Conservation (phyloP, 2,888 invertebrate genomes). For the Fissipunctia ypsillon region DNA sequence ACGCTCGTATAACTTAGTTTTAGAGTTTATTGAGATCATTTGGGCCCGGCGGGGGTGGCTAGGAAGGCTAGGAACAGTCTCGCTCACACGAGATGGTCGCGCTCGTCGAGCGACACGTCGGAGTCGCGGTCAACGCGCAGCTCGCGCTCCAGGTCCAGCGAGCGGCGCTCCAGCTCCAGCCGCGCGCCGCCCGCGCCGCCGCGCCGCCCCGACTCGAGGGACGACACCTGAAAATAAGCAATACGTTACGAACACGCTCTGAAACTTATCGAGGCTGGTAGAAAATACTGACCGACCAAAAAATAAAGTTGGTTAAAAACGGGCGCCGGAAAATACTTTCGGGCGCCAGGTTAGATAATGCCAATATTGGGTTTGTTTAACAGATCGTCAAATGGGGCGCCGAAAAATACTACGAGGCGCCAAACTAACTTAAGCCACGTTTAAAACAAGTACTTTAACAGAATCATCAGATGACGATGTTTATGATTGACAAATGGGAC, state of each 20-base stretch:
- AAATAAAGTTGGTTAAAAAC: not conserved
- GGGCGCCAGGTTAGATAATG: not conserved
- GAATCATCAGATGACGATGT: not conserved
- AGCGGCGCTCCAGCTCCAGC: conserved; percentile 87
- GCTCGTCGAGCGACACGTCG: conserved; percentile 87
- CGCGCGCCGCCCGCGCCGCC: conserved; percentile 76
- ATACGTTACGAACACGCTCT: not conserved
- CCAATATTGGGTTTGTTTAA: not conserved
- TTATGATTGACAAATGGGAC: not conserved
- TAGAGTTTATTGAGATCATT: conserved; percentile 90
- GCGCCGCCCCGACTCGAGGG: conserved; percentile 83
- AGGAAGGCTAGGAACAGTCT: conserved; percentile 9
- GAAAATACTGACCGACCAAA: not conserved
- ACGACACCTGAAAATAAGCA: conserved; percentile 80
- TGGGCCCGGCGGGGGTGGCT: conserved; percentile 37
- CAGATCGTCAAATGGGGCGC: not conserved
- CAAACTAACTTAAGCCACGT: not conserved
- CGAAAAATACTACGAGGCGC: not conserved
- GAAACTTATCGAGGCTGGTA: not conserved
- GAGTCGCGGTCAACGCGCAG: conserved; percentile 85
- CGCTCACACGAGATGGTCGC: conserved; percentile 84
- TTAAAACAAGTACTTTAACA: not conserved
- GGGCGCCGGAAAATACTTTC: not conserved
- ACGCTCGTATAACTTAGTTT: conserved; percentile 83
- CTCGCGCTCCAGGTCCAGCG: conserved; percentile 88